These are phyloP conservation scores for Stramonita haemastoma DNA, from an alignment of 2,888 invertebrate species.

Conservation along the genomic window DNA sequence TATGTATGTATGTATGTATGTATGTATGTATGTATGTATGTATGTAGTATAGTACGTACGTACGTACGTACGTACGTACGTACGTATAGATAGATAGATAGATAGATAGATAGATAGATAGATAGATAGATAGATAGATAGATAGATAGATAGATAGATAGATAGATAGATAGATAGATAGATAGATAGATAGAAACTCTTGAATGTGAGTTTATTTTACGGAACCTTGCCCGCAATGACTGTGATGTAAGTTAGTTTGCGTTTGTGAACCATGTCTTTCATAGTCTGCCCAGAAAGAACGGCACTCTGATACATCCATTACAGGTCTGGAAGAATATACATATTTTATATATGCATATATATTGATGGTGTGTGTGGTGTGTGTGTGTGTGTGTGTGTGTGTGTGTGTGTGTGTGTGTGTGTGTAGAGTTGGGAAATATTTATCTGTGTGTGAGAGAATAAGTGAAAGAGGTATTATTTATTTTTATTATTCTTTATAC, in stretches of 20 bases:
- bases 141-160: not conserved
- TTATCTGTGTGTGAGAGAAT: too few relatives aligned
- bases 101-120: not conserved
- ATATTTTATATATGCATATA: too few relatives aligned
- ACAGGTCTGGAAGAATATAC: not conserved
- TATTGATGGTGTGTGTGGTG: too few relatives aligned
- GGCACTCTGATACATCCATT: too few relatives aligned
- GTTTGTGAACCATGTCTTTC: not conserved
- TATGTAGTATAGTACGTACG: not conserved
- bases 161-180: not conserved
- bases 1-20: too few relatives aligned
- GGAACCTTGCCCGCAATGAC: too few relatives aligned
- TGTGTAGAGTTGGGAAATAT: too few relatives aligned
- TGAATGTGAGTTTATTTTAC: not conserved
- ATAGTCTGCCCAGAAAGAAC: not conserved
- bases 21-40: too few relatives aligned
- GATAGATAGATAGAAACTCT: not conserved
- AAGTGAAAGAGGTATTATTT: too few relatives aligned
- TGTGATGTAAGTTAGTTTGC: not conserved
- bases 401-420: too few relatives aligned
- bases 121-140: not conserved
- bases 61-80: not conserved
- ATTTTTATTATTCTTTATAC: too few relatives aligned
- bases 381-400: too few relatives aligned
- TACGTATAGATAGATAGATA: not conserved